A percentile compares a stretch with the other conserved stretches of the same genome.
phyloP scores from a whole-genome alignment of 2,888 invertebrate species.

The Liopterus haemorrhoidalis region DNA sequence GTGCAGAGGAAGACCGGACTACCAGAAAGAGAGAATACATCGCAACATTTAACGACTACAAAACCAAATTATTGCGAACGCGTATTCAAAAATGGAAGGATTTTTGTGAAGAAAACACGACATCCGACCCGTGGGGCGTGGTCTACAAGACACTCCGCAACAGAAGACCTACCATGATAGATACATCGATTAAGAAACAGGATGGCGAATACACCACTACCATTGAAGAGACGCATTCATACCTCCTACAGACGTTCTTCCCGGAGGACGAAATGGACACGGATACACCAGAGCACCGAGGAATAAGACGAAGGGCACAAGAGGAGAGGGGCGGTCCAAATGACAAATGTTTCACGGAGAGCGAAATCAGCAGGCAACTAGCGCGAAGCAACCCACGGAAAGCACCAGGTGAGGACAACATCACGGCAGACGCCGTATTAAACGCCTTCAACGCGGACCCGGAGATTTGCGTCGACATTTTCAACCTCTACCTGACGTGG shows the following conservation, averaged over 20 bases:
- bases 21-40: not conserved
- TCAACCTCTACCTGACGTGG: not conserved
- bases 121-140: conserved; percentile 21
- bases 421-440: conserved; percentile 1
- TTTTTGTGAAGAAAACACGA: conserved; percentile 10
- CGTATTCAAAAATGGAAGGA: conserved; percentile 18
- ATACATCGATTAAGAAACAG: conserved; percentile 1
- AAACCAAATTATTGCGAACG: conserved; percentile 4
- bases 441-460: not conserved
- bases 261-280: not conserved
- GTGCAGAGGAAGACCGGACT: not conserved
- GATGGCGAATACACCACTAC: conserved; percentile 1
- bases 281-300: not conserved
- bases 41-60: conserved; percentile 2
- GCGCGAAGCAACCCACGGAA: not conserved
- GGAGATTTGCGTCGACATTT: not conserved
- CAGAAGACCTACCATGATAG: not conserved
- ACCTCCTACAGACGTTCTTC: conserved; percentile 1
- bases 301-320: not conserved
- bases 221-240: not conserved
- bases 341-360: not conserved
- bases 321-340: not conserved
- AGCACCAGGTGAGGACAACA: conserved; percentile 1
- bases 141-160: conserved; percentile 17
- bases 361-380: not conserved